A percentile compares a stretch with the other conserved stretches of the same genome.
These are phyloP conservation scores for Neolamprologus multifasciatus DNA, from an alignment of 2,797 vertebrate species.

Conservation along the genomic window DNA sequence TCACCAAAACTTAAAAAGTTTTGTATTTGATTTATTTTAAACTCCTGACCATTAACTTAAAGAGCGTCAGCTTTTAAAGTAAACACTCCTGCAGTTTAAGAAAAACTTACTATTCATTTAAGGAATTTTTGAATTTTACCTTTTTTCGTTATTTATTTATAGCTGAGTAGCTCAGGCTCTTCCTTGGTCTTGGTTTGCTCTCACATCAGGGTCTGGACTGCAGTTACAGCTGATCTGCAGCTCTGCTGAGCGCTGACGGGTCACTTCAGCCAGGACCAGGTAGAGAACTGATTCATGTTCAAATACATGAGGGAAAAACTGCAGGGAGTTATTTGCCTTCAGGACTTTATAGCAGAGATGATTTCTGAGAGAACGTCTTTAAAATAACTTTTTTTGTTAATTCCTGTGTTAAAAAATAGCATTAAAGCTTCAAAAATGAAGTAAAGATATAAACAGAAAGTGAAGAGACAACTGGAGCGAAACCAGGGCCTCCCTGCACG, in stretches of 20 bases:
- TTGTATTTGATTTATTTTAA: not conserved
- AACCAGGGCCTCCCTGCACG: rapidly evolving
- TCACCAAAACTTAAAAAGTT: rapidly evolving
- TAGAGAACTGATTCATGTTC: not conserved
- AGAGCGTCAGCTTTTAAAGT: rapidly evolving
- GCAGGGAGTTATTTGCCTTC: not conserved
- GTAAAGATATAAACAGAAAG: not conserved
- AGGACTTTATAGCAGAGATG: not conserved
- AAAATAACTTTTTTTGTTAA: not conserved
- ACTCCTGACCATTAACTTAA: not conserved
- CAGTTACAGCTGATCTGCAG: not conserved
- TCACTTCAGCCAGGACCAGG: not conserved
- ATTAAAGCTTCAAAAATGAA: not conserved
- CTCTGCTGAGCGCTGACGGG: not conserved
- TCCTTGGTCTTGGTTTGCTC: not conserved
- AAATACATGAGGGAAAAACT: not conserved
- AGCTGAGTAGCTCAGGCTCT: not conserved
- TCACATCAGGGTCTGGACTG: not conserved
- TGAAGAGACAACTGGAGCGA: not conserved
- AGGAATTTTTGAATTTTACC: rapidly evolving
- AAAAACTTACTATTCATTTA: rapidly evolving
- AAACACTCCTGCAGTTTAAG: not conserved
- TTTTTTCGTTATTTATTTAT: rapidly evolving
- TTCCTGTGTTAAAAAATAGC: rapidly evolving
- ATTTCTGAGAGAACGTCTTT: rapidly evolving